Percentiles rank a stretch among this genome's conserved stretches.
phyloP scores from a whole-genome alignment of 1,140 invertebrate species.

The Caenorhabditis remanei region DNA sequence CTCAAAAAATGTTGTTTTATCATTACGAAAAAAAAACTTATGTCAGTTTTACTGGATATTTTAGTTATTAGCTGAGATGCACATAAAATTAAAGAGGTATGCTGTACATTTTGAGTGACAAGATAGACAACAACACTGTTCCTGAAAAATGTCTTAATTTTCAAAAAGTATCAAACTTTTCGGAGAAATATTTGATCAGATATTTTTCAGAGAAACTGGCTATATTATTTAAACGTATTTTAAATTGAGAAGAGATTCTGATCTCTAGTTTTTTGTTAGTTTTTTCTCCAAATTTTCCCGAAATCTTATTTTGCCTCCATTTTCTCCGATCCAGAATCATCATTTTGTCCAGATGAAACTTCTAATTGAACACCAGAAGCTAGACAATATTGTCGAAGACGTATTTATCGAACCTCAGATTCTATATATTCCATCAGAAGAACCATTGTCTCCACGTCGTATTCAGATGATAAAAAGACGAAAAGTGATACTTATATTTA shows the following conservation, averaged over 20 bases:
- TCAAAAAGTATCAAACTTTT: not conserved
- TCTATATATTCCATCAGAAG: not conserved
- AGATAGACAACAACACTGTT: too few species aligned
- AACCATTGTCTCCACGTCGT: not conserved
- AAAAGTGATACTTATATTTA: not conserved
- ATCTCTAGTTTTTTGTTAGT: not conserved
- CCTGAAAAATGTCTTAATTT: not conserved
- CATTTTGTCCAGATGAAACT: slow-evolving; percentile 37
- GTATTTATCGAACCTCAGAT: slow-evolving; percentile 5
- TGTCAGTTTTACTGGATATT: too few species aligned
- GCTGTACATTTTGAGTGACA: too few species aligned
- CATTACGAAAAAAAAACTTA: too few species aligned
- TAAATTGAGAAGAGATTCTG: not conserved
- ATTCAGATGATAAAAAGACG: not conserved
- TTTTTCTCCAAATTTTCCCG: not conserved
- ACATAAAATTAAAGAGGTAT: too few species aligned
- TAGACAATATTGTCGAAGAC: not conserved
- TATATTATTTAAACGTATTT: not conserved
- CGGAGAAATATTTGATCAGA: not conserved
- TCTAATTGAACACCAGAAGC: not conserved
- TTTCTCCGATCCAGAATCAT: slow-evolving; percentile 1
- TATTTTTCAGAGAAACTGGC: not conserved
- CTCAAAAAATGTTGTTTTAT: too few species aligned
- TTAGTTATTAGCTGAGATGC: too few species aligned
- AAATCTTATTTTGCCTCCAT: not conserved